phyloP scores from a whole-genome alignment of 2,797 vertebrate species.

The Manis pentadactyla region DNA sequence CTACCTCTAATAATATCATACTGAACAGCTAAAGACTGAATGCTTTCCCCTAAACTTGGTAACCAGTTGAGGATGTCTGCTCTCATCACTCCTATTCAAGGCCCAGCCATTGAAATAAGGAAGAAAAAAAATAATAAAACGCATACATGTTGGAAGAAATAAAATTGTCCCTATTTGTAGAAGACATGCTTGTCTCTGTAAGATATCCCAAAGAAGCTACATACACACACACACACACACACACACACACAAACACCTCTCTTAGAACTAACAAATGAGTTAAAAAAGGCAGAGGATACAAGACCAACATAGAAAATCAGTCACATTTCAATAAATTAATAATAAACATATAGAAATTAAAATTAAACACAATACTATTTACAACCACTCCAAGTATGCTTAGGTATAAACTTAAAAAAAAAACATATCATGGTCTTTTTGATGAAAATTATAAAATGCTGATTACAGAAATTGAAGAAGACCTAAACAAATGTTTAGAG shows the following conservation, averaged over 20 bases:
- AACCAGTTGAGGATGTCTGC: neutral
- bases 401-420: neutral
- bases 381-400: neutral
- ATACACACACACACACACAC: neutral
- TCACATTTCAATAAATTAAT: neutral
- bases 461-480: neutral
- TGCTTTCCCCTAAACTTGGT: neutral
- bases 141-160: neutral
- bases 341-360: neutral
- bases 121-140: neutral
- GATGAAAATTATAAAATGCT: neutral
- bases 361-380: neutral
- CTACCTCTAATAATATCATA: neutral
- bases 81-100: neutral
- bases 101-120: neutral
- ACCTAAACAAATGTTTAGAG: neutral
- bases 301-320: neutral
- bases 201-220: neutral
- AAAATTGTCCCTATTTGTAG: neutral
- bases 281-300: neutral
- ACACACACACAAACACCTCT: neutral
- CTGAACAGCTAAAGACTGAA: neutral
- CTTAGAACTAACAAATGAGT: neutral
- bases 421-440: neutral
- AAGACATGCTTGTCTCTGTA: neutral